Percentiles rank a stretch among this genome's conserved stretches.
Conservation (phyloP, 2,113 vertebrate genomes). For the Ovibos moschatus region DNA sequence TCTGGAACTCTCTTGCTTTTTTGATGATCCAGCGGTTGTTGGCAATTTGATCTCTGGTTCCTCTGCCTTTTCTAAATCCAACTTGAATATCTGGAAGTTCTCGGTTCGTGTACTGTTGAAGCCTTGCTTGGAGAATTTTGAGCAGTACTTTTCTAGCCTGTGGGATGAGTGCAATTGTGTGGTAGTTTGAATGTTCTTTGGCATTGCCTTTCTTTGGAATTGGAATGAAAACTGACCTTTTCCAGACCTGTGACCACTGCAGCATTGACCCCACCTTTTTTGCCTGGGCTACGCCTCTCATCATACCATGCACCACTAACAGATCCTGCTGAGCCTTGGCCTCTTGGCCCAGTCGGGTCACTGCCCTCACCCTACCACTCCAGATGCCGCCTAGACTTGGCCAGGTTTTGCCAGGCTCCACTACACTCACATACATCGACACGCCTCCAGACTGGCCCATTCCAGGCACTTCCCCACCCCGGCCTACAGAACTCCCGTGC, state of each 20-base stretch:
- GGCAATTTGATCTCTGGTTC: too few relatives aligned
- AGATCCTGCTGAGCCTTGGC: background rate
- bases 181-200: background rate
- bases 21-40: background rate
- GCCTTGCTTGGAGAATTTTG: background rate
- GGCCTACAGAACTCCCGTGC: fast-evolving
- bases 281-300: background rate
- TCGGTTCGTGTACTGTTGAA: background rate
- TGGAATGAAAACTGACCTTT: background rate
- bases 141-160: background rate
- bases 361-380: background rate
- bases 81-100: background rate
- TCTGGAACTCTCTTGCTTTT: background rate
- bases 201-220: background rate
- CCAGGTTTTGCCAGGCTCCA: background rate
- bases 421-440: fast-evolving
- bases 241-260: background rate
- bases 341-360: too few relatives aligned
- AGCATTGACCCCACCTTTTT: background rate
- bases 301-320: fast-evolving
- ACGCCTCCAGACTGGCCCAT: fast-evolving
- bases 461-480: background rate
- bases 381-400: fast-evolving
- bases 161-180: background rate
- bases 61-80: too few relatives aligned